A percentile compares a stretch with the other conserved stretches of the same genome.
Evolutionary conservation across 2,888 invertebrate species (phyloP).

Genomic region (Phyllotreta cruciferae): DNA sequence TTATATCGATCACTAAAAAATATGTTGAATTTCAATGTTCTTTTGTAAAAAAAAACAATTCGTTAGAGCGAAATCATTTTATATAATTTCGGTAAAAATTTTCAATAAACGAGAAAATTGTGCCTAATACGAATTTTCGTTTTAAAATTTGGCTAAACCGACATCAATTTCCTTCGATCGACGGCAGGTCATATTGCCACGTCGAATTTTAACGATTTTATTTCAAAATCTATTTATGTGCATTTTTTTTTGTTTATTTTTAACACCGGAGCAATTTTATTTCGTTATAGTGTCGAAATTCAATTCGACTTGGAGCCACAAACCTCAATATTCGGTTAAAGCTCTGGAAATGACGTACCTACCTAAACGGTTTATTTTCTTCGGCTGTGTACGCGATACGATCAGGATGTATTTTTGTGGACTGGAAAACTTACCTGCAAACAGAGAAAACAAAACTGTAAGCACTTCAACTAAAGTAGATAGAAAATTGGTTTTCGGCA

Average conservation of each 20-base stretch:
- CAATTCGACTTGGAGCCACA: slow-evolving; percentile 10
- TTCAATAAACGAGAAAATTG: no score
- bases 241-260: slow-evolving; percentile 11
- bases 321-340: slow-evolving; percentile 17
- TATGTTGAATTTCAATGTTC: no score
- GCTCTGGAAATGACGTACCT: slow-evolving; percentile 15
- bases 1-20: no score
- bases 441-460: slow-evolving; percentile 1
- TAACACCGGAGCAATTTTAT: slow-evolving; percentile 10
- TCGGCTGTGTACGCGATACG: slow-evolving; percentile 5
- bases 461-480: no score
- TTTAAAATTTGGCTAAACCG: background rate
- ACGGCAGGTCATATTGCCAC: background rate
- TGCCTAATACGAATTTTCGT: no score
- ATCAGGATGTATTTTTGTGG: slow-evolving; percentile 2
- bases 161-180: slow-evolving; percentile 1
- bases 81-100: no score
- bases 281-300: slow-evolving; percentile 14
- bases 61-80: no score
- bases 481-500: no score
- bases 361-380: slow-evolving; percentile 18
- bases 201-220: background rate
- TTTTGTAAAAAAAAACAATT: no score
- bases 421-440: slow-evolving; percentile 16
- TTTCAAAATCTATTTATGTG: slow-evolving; percentile 3